phyloP scores from a whole-genome alignment of 2,888 invertebrate genomes.

The Pinctada fucata region DNA sequence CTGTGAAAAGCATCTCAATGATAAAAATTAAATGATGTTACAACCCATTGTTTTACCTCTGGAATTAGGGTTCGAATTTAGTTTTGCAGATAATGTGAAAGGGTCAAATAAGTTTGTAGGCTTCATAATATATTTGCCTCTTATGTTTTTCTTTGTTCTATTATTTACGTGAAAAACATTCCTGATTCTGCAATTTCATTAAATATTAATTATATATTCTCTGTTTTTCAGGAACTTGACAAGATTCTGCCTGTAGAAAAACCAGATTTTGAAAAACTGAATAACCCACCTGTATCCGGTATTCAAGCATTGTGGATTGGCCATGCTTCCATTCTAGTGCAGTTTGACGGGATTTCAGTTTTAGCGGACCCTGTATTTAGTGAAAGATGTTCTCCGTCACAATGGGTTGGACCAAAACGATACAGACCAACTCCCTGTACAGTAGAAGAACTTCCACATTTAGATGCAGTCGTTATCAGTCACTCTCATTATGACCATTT shows the following conservation, averaged over 20 bases:
- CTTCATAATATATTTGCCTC: too few species aligned
- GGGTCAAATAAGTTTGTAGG: too few species aligned
- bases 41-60: too few species aligned
- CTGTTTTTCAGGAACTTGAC: conserved; percentile 58
- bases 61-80: too few species aligned
- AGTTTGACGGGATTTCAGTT: conserved; percentile 76
- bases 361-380: conserved; percentile 79
- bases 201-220: too few species aligned
- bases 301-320: conserved; percentile 78
- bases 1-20: too few species aligned
- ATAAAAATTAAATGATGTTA: too few species aligned
- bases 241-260: conserved; percentile 66
- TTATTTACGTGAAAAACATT: too few species aligned
- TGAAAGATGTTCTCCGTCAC: conserved; percentile 73
- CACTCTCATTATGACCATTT: conserved; percentile 80
- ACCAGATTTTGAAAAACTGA: conserved; percentile 64
- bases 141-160: too few species aligned
- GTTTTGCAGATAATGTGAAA: too few species aligned
- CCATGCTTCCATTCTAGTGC: conserved; percentile 78
- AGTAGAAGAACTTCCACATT: conserved; percentile 76
- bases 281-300: conserved; percentile 57
- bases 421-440: conserved; percentile 72
- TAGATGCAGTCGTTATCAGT: conserved; percentile 78
- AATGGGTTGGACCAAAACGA: conserved; percentile 74
- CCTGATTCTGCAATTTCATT: too few species aligned